Base-by-base conservation (phyloP, 2,113 vertebrate species). In the Noturus placidus region DNA sequence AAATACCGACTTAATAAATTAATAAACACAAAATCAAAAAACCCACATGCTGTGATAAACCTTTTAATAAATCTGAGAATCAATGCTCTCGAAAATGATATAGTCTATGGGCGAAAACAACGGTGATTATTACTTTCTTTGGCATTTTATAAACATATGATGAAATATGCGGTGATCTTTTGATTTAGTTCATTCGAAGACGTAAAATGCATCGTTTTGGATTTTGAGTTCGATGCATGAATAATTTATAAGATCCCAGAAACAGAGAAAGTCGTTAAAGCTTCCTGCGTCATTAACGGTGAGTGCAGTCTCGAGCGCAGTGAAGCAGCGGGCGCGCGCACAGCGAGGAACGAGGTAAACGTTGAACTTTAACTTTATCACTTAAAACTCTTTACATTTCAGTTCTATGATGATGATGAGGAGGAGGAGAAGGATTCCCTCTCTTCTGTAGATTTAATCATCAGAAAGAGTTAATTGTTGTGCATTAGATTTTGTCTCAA, bases 151-250 rank as follows among this genome's bases (percentile, higher is more conserved):
- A 33, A 35, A 19, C 20, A 35, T 70, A 2, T 38, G 33, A 38
- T 72, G 69, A 9, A 15, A 46, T 46, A 46, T 46, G 42, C 42
- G 42, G 42, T 7, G 42, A 72, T 20, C 65, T 30, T 72, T 42
- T 42, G 8, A 74, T 74, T 42, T 74, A 25, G 3, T 42, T 11
- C 42, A 17, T 42, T 42, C 19, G 8, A 42, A 42, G 30, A 10
- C 35, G 25, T 25, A 42, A 17, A 70, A 70, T 70, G 30, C 14
- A 13, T 19, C 5, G 4, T 42, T 74, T 42, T 50, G 38, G 79
- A 79, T n/a, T 33, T 74, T 72, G 54, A 13, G 4, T 57, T 35
- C 52, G 57, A 30, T 88, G 61, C 57, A 89, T 87, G 35, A 84
- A 84, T 84, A 13, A 87, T 89, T 25, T 27, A 76, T 50, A 76